phyloP scores from a whole-genome alignment of 2,888 invertebrate species.

The Drosophila rellima region DNA sequence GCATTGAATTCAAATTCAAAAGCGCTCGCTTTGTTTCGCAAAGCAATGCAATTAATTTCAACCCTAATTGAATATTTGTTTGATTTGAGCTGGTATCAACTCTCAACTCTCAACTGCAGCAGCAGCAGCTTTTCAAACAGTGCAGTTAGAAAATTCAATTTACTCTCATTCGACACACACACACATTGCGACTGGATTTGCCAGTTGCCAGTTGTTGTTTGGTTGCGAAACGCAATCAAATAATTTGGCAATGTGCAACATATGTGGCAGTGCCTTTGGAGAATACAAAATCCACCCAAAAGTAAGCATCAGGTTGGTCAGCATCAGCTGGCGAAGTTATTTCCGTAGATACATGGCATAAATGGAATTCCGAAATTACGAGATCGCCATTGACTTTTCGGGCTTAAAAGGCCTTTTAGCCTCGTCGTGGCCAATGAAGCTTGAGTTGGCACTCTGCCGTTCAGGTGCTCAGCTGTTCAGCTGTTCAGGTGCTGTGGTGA shows the following conservation, averaged over 20 bases:
- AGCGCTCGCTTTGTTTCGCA: conserved; percentile 34
- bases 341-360: conserved; percentile 8
- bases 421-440: conserved; percentile 16
- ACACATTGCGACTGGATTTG: conserved; percentile 6
- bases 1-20: conserved; percentile 34
- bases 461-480: conserved; percentile 16
- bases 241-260: conserved; percentile 45
- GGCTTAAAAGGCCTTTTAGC: conserved; percentile 5
- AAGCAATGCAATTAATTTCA: conserved; percentile 59
- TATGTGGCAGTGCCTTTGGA: conserved; percentile 31
- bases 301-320: conserved; percentile 22
- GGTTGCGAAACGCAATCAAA: conserved; percentile 35
- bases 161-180: conserved; percentile 39
- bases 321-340: background rate
- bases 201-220: conserved; percentile 20
- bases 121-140: conserved; percentile 38
- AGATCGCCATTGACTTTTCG: conserved; percentile 9
- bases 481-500: conserved; percentile 24
- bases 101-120: conserved; percentile 20
- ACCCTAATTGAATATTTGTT: conserved; percentile 65
- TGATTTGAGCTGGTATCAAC: conserved; percentile 31
- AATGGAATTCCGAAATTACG: conserved; percentile 9
- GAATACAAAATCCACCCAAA: conserved; percentile 11
- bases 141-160: conserved; percentile 68
- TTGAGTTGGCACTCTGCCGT: conserved; percentile 40